A percentile compares a stretch with the other conserved stretches of the same genome.
phyloP scores from a whole-genome alignment of 2,113 vertebrate species.

The Lanius collurio region DNA sequence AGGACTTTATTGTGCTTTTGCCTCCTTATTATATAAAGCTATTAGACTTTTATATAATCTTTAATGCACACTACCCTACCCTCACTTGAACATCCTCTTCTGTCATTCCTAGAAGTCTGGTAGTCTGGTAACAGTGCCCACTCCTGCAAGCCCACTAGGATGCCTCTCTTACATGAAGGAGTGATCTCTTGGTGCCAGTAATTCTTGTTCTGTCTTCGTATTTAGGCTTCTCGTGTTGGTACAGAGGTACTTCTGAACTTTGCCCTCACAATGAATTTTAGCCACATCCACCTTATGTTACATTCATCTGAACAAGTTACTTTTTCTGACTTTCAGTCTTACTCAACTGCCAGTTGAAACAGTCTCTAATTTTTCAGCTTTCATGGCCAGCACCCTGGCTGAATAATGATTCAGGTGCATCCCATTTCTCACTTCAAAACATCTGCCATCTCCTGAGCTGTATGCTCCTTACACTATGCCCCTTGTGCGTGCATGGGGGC shows the following conservation, averaged over 20 bases:
- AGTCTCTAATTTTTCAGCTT: neutral
- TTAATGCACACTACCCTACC: neutral
- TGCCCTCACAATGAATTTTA: neutral
- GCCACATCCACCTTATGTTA: neutral
- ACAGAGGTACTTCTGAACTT: neutral
- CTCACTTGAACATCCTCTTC: neutral
- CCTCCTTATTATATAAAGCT: neutral
- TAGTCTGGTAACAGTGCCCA: neutral
- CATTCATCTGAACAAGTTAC: neutral
- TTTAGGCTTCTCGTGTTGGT: neutral
- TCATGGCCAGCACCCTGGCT: neutral
- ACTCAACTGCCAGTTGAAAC: neutral
- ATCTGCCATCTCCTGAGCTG: neutral
- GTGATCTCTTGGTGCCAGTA: neutral
- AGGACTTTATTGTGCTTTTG: neutral
- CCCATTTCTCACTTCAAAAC: neutral
- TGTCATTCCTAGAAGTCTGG: neutral
- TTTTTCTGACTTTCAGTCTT: neutral
- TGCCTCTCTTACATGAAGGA: neutral
- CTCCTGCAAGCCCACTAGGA: neutral
- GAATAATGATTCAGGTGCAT: neutral
- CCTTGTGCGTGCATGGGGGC: accelerated
- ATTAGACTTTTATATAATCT: neutral
- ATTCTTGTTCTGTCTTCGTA: neutral
- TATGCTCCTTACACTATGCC: neutral